These are phyloP conservation scores for Carduelis carduelis DNA, from an alignment of 2,797 vertebrate genomes.

Conservation along the genomic window DNA sequence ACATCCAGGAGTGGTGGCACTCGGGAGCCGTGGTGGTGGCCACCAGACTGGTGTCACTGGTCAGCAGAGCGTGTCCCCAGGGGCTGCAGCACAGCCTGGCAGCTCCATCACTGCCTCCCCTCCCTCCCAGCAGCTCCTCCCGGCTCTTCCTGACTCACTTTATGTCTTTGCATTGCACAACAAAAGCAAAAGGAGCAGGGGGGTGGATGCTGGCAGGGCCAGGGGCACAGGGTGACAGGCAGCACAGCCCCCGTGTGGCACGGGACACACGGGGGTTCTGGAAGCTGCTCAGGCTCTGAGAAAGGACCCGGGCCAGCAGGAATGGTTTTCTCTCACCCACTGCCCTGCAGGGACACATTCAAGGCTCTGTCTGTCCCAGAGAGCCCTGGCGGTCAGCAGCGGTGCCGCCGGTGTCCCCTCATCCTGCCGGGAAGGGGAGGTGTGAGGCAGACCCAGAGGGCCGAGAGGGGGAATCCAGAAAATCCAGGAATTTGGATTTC, in stretches of 20 bases:
- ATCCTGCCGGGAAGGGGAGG: neutral
- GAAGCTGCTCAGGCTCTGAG: neutral
- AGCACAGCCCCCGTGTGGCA: neutral
- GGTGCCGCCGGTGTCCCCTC: neutral
- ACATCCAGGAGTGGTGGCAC: accelerated
- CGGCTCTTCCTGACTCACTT: neutral
- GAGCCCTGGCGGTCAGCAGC: accelerated
- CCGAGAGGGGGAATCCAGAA: neutral
- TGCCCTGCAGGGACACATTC: accelerated
- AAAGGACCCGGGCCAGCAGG: accelerated
- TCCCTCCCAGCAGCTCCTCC: neutral
- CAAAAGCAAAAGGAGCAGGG: neutral
- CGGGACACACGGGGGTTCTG: neutral
- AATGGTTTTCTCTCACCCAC: neutral
- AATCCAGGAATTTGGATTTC: neutral
- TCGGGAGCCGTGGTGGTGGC: accelerated
- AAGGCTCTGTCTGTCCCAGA: neutral
- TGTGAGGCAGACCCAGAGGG: neutral
- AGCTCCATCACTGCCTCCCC: neutral
- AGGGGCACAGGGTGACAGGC: accelerated
- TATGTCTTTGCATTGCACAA: neutral
- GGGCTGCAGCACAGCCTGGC: neutral
- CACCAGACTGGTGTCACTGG: accelerated
- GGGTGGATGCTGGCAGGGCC: neutral
- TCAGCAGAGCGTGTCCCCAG: accelerated